Conservation (phyloP, 2,797 vertebrate species). For the Okamejei kenojei region DNA sequence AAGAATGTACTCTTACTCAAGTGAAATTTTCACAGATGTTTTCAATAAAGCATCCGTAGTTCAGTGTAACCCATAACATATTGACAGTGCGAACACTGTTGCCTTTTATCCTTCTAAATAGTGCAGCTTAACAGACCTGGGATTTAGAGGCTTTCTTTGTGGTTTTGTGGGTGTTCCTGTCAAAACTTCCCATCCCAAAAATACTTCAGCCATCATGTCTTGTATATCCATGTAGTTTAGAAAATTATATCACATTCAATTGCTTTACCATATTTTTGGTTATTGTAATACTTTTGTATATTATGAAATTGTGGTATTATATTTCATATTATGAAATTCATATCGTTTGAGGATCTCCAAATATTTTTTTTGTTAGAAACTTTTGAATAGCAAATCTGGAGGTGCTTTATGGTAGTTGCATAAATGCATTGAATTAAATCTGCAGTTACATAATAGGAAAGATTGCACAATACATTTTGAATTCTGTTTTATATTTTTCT, state of each 20-base stretch:
- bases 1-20: conserved; percentile 46
- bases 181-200: not conserved
- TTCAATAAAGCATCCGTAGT: conserved; percentile 56
- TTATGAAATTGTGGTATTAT: too few relatives aligned
- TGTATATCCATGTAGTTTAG: not conserved
- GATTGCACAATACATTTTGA: not conserved
- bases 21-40: conserved; percentile 63
- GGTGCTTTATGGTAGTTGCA: not conserved
- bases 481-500: not conserved
- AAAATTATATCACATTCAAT: not conserved
- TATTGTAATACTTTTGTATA: not conserved
- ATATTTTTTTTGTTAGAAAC: not conserved
- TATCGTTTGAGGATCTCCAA: not conserved
- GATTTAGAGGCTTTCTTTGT: conserved; percentile 7
- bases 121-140: conserved; percentile 13
- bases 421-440: not conserved
- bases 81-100: conserved; percentile 31
- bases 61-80: conserved; percentile 58
- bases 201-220: conserved; percentile 11
- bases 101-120: conserved; percentile 30
- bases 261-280: not conserved
- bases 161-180: conserved; percentile 33
- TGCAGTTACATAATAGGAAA: not conserved
- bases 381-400: not conserved
- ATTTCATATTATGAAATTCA: not conserved